A percentile compares a stretch with the other conserved stretches of the same genome.
Evolutionary conservation across 2,888 invertebrate species (phyloP).

Genomic region (Oscheius sp.): DNA sequence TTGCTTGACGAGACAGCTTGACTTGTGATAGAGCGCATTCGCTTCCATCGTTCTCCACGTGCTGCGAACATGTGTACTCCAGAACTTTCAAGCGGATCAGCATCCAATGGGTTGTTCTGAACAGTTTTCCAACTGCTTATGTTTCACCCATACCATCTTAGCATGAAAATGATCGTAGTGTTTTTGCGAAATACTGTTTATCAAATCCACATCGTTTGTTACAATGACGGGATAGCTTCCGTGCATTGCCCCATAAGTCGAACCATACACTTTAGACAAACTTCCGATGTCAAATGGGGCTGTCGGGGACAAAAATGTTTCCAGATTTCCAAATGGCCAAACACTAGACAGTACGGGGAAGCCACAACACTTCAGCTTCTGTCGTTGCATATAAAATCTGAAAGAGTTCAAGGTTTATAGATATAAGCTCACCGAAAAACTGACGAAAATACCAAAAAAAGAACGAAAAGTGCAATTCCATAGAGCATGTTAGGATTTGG

Average conservation of each 20-base stretch:
- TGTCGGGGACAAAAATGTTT: conserved; percentile 23
- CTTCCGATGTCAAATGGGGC: conserved; percentile 26
- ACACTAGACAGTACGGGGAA: conserved; percentile 21
- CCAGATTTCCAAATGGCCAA: conserved; percentile 29
- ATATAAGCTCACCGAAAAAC: background rate
- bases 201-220: conserved; percentile 52
- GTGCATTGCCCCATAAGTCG: conserved; percentile 48
- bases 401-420: background rate
- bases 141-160: conserved; percentile 42
- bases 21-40: conserved; percentile 76
- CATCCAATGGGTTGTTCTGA: conserved; percentile 39
- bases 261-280: conserved; percentile 24
- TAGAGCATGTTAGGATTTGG: conserved; percentile 9
- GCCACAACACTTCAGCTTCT: conserved; percentile 8
- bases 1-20: conserved; percentile 51
- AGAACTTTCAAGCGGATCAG: conserved; percentile 30
- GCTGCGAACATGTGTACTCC: conserved; percentile 74
- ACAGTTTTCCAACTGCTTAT: background rate
- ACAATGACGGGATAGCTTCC: conserved; percentile 48
- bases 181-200: conserved; percentile 49
- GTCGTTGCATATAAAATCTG: conserved; percentile 3
- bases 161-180: conserved; percentile 52
- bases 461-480: conserved; percentile 5
- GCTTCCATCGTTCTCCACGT: conserved; percentile 76
- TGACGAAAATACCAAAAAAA: conserved; percentile 9